These are phyloP conservation scores for Empidonax traillii DNA, from an alignment of 2,113 vertebrate species.

Conservation along the genomic window DNA sequence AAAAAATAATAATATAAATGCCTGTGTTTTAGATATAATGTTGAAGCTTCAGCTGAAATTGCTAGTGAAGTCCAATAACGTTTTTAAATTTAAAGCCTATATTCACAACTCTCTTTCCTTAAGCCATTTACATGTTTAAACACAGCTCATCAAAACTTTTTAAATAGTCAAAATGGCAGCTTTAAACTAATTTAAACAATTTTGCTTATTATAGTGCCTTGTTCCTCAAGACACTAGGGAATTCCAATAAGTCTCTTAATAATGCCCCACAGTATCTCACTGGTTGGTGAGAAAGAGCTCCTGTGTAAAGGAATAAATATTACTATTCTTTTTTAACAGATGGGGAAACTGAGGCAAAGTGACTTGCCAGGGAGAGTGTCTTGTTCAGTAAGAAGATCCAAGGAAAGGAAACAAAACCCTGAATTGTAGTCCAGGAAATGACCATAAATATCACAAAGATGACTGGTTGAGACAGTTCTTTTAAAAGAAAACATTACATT, in stretches of 20 bases:
- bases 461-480: not conserved
- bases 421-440: not conserved
- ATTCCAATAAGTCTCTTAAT: not conserved
- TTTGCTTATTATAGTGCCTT: not conserved
- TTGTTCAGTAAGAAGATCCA: not conserved
- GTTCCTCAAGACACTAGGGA: not conserved
- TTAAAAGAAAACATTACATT: not conserved
- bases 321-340: not conserved
- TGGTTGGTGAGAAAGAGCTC: not conserved
- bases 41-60: not conserved
- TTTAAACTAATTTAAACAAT: not conserved
- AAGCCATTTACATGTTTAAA: not conserved
- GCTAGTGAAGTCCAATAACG: not conserved
- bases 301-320: not conserved
- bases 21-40: not conserved
- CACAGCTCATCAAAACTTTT: not conserved
- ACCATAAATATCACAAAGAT: not conserved
- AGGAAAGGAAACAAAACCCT: not conserved
- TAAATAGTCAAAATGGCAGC: not conserved
- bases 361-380: accelerated
- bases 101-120: not conserved
- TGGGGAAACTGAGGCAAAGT: not conserved
- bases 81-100: not conserved
- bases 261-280: not conserved
- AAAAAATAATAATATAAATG: not conserved